Evolutionary conservation across 2,888 invertebrate genomes (phyloP), one percentile per base, ranked within the genome.

Genomic region (Scaptomyza cyrtandrae): DNA sequence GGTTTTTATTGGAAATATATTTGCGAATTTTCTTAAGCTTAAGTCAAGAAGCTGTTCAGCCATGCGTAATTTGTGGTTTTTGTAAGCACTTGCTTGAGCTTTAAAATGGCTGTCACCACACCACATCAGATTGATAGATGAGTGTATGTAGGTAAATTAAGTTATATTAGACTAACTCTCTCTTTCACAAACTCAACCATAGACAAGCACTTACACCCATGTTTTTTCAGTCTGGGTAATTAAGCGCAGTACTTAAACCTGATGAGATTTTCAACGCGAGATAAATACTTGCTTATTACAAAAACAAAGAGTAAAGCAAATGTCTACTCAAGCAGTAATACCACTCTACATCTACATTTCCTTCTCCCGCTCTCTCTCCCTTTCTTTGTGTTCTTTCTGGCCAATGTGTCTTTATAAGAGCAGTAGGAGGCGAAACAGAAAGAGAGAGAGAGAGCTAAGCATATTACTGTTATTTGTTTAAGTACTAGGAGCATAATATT

Each of bases 231-330:
- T 41, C 54, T 59, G 69, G 64, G 73, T 73, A 87, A 84, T 84
- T 84, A 88, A 88, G 82, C 73, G 59, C 53, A 63, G 77, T 73
- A 67, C 83, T 86, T 80, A 88, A 80, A 62, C 71, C 71, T 86
- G 75, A 88, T 83, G 84, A 88, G 79, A 75, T 81, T 89, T 88
- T 86, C 80, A 83, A 62, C 88, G 57, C 86, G 65, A 72, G 86
- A 81, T 86, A 81, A 81, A 88, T 82, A 78, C 79, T 67, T 86
- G 53, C 79, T 67, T 74, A 81, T 81, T 82, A 71, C 68, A 82
- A 58, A 35, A 67, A 63, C 31, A 39, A 44, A 41, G 16, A 45
- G 39, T 2, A 60, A 33, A 33, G 16, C 9, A 19, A 10, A 44
- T 54, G 56, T 43, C 52, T 61, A 53, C 48, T 29, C 33, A 33